phyloP scores from a whole-genome alignment of 2,113 vertebrate genomes.

The Rallus limicola region DNA sequence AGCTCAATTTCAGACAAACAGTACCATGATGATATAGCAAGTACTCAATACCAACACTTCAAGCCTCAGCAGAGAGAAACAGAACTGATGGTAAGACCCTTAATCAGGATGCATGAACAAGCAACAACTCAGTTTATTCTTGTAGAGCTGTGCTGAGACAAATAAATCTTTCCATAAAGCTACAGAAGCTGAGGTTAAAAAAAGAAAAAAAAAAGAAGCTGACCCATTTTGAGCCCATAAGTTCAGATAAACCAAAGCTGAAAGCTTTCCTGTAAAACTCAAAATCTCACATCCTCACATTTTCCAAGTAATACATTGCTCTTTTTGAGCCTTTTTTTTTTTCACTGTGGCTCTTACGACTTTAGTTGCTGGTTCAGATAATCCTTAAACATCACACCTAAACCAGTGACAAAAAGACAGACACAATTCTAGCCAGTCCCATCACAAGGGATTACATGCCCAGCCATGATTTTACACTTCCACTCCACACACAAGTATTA shows the following conservation, averaged over 20 bases:
- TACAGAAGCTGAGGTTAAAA: not conserved
- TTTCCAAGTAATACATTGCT: not conserved
- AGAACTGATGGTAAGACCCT: not conserved
- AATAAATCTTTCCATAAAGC: slow-evolving; percentile 37
- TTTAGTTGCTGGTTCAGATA: not conserved
- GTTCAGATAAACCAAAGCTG: not conserved
- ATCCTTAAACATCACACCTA: not conserved
- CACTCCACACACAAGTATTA: not conserved
- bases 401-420: not conserved
- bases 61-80: slow-evolving; percentile 14
- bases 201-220: not conserved
- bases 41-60: slow-evolving; percentile 15
- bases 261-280: slow-evolving; percentile 4
- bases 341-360: not conserved
- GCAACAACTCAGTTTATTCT: slow-evolving; percentile 10
- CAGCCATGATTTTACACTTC: not conserved
- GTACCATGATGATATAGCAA: slow-evolving; percentile 25
- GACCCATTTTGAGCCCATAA: not conserved
- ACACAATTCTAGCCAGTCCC: not conserved
- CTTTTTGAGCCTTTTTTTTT: not conserved
- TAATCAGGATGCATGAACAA: slow-evolving; percentile 50
- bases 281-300: not conserved
- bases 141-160: not conserved
- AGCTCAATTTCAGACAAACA: slow-evolving; percentile 47
- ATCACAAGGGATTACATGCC: not conserved